phyloP scores from a whole-genome alignment of 2,888 invertebrate species.

The Pyrrhosoma nymphula region DNA sequence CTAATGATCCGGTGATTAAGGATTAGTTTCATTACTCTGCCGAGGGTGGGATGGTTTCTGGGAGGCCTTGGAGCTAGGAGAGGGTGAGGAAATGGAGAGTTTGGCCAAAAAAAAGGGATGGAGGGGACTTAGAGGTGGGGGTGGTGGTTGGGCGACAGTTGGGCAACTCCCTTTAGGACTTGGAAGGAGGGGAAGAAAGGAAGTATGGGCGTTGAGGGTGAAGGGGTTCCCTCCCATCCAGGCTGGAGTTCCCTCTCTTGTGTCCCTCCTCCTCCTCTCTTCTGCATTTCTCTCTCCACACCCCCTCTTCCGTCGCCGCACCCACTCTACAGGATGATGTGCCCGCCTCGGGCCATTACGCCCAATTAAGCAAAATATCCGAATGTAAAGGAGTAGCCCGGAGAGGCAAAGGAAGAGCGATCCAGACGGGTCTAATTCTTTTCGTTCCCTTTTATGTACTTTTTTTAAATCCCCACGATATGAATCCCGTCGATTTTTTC shows the following conservation, averaged over 20 bases:
- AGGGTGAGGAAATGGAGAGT: background rate
- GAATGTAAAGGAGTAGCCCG: background rate
- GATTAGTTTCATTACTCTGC: constrained; percentile 64
- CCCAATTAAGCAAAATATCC: background rate
- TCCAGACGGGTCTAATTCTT: background rate
- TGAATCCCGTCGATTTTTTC: background rate
- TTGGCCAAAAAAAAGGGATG: background rate
- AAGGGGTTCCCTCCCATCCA: background rate
- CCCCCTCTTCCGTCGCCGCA: background rate
- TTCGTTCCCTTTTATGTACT: background rate
- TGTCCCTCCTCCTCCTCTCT: background rate
- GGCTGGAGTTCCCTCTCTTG: background rate
- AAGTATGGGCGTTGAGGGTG: background rate
- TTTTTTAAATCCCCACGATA: background rate
- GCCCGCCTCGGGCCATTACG: background rate
- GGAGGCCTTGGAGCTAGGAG: background rate
- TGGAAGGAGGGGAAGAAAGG: background rate
- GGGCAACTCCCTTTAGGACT: background rate
- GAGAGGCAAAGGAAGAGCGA: background rate
- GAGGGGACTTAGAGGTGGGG: background rate
- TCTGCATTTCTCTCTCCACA: background rate
- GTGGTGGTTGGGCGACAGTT: too few species aligned
- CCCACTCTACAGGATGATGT: background rate
- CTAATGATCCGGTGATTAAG: constrained; percentile 67
- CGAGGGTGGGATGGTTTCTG: background rate